These are phyloP conservation scores for Saccostrea glomerata DNA, from an alignment of 1,140 invertebrate genomes.

Conservation along the genomic window DNA sequence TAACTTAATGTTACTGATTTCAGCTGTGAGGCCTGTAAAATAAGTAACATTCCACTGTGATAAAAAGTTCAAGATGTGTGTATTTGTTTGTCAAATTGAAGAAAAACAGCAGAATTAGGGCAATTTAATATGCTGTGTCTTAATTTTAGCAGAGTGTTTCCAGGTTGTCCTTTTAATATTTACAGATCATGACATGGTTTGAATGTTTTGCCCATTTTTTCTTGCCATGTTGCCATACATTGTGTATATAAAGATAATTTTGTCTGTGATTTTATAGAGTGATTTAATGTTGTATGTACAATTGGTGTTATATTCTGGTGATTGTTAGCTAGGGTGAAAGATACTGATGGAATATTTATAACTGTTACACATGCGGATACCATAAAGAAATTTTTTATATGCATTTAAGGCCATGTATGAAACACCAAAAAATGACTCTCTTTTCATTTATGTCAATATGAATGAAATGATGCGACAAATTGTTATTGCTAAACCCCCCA, in stretches of 20 bases:
- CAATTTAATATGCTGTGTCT: neutral
- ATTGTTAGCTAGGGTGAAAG: neutral
- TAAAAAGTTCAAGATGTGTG: neutral
- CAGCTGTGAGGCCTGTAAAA: neutral
- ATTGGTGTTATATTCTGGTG: neutral
- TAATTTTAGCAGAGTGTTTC: no score
- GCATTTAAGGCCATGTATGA: neutral
- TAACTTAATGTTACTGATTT: neutral
- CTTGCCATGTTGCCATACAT: neutral
- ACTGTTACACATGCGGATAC: no score
- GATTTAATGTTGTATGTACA: neutral
- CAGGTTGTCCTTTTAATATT: no score
- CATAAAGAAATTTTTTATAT: neutral
- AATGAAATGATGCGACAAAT: no score
- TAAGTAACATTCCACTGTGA: neutral
- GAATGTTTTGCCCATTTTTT: neutral
- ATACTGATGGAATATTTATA: neutral
- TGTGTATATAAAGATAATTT: neutral
- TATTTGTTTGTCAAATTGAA: neutral
- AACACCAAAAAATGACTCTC: neutral
- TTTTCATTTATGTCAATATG: no score
- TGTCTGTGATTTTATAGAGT: conserved; percentile 14
- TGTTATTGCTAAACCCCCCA: no score
- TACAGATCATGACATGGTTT: neutral
- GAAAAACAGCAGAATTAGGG: neutral